Conservation (phyloP, 2,113 vertebrate genomes). For the Podiceps cristatus region DNA sequence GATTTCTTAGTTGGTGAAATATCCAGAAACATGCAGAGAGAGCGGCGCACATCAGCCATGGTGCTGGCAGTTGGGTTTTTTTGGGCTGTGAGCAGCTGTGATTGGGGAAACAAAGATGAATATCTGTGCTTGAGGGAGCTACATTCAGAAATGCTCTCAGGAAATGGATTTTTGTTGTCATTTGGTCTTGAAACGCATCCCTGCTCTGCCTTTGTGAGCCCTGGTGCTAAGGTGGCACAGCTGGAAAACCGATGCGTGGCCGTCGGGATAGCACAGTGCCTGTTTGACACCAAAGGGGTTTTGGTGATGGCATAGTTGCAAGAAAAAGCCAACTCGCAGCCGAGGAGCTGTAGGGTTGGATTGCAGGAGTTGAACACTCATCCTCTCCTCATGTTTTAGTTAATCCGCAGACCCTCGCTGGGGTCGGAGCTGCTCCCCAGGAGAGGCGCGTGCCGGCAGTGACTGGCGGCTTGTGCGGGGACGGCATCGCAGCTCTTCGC, state of each 20-base stretch:
- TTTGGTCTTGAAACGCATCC: background rate
- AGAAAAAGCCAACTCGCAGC: background rate
- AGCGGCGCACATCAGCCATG: rapidly evolving
- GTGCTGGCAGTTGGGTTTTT: rapidly evolving
- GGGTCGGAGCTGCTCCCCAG: rapidly evolving
- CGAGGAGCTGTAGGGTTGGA: rapidly evolving
- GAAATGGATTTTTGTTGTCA: background rate
- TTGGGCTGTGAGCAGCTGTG: background rate
- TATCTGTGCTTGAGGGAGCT: background rate
- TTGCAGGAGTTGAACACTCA: background rate
- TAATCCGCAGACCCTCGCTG: background rate
- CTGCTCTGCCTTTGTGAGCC: background rate
- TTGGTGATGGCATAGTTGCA: rapidly evolving
- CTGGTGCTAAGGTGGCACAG: background rate
- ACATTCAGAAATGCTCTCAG: background rate
- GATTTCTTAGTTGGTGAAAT: background rate
- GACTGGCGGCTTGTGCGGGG: background rate
- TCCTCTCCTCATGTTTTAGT: background rate
- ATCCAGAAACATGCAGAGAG: background rate
- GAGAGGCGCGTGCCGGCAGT: background rate
- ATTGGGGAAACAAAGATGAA: background rate
- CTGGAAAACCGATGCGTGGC: rapidly evolving
- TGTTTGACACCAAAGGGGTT: background rate
- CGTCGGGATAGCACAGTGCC: rapidly evolving
- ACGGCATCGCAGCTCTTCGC: background rate